phyloP scores from a whole-genome alignment of 2,888 invertebrate genomes.

The Lapara coniferarum region DNA sequence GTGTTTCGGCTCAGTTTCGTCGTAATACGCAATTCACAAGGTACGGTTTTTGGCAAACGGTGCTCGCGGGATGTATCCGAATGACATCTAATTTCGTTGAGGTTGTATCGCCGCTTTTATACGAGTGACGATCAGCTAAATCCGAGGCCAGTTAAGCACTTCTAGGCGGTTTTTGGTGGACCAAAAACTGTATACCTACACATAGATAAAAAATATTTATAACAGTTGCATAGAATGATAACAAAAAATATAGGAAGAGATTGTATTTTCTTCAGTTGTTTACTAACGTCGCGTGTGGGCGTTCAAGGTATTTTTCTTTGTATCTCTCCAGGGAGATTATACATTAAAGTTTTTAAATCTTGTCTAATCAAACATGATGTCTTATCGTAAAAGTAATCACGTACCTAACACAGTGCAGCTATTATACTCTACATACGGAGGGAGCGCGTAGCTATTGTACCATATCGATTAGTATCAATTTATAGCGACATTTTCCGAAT shows the following conservation, averaged over 20 bases:
- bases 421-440: neutral
- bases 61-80: neutral
- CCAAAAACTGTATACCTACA: too few species aligned
- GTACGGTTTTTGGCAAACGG: neutral
- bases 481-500: neutral
- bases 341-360: neutral
- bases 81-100: constrained; percentile 1
- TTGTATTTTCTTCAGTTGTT: too few species aligned
- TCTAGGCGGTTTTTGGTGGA: neutral
- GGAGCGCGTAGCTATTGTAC: neutral
- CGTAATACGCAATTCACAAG: neutral
- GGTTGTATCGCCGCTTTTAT: neutral
- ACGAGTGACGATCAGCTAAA: neutral
- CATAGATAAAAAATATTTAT: too few species aligned
- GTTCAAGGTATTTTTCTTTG: neutral
- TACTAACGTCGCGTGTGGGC: too few species aligned
- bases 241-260: too few species aligned
- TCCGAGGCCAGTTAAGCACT: neutral
- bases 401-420: neutral
- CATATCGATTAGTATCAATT: neutral
- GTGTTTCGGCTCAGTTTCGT: neutral
- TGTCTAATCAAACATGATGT: too few species aligned
- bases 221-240: too few species aligned
- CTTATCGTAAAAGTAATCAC: too few species aligned
- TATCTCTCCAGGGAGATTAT: neutral